A percentile compares a stretch with the other conserved stretches of the same genome.
phyloP scores from a whole-genome alignment of 2,888 invertebrate species.

The Oligia latruncula region DNA sequence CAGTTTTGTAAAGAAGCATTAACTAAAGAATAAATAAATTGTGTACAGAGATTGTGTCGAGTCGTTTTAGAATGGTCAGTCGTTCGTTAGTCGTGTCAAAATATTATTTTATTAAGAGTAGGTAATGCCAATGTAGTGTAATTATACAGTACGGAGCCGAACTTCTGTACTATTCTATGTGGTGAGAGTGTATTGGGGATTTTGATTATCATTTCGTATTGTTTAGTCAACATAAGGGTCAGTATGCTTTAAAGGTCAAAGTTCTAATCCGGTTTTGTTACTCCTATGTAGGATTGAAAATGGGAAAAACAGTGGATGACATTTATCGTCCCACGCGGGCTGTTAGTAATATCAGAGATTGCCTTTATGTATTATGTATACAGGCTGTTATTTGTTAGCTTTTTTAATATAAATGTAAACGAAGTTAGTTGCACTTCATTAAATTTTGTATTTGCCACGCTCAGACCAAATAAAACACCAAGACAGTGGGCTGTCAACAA shows the following conservation, averaged over 20 bases:
- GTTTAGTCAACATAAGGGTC: conserved; percentile 41
- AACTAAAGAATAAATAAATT: too few relatives aligned
- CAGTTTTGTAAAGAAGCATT: too few relatives aligned
- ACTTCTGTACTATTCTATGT: not conserved
- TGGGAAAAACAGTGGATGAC: conserved; percentile 7
- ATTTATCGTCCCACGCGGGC: not conserved
- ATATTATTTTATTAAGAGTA: too few relatives aligned
- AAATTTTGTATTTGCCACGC: not conserved
- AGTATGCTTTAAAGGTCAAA: conserved; percentile 17
- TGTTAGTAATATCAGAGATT: not conserved
- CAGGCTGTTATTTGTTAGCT: not conserved
- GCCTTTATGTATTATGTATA: too few relatives aligned
- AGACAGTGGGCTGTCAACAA: too few relatives aligned
- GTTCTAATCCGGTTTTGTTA: conserved; percentile 11
- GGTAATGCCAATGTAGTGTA: too few relatives aligned
- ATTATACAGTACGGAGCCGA: not conserved
- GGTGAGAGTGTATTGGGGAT: conserved; percentile 30
- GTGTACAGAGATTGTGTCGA: too few relatives aligned
- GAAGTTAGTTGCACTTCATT: not conserved
- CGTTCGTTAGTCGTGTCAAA: too few relatives aligned
- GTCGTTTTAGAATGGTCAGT: too few relatives aligned
- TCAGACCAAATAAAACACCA: too few relatives aligned
- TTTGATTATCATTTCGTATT: conserved; percentile 46
- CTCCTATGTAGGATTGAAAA: conserved; percentile 26
- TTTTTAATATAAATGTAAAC: not conserved